Evolutionary conservation across 2,797 vertebrate species (phyloP).

Genomic region (Valencia hispanica): DNA sequence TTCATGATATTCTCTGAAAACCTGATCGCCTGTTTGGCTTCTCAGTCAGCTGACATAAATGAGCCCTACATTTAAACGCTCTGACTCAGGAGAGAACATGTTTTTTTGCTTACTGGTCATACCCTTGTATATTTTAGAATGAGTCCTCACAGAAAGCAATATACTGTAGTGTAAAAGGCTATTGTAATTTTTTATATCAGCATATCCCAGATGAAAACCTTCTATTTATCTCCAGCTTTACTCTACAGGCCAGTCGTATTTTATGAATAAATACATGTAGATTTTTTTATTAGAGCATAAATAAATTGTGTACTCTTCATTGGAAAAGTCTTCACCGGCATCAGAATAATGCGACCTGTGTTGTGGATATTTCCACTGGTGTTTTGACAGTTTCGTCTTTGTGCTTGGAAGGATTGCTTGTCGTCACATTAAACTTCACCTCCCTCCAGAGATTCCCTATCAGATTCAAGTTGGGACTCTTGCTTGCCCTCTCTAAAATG

Average conservation of each 20-base stretch:
- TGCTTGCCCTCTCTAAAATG: neutral
- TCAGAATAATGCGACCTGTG: neutral
- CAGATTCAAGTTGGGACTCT: neutral
- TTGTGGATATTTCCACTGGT: neutral
- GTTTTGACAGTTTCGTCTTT: neutral
- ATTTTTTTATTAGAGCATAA: neutral
- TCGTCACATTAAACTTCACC: neutral
- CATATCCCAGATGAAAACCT: neutral
- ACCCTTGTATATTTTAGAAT: neutral
- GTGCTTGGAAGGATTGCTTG: neutral
- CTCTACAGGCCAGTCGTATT: neutral
- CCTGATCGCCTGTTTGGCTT: slow-evolving; percentile 30
- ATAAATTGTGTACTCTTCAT: neutral
- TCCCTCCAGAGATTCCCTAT: neutral
- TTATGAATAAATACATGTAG: neutral
- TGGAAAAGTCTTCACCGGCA: neutral
- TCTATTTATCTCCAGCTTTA: neutral
- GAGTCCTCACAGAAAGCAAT: neutral
- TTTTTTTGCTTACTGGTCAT: neutral
- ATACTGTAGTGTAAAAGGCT: neutral
- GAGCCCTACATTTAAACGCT: no score
- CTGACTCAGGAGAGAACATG: neutral
- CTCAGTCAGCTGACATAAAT: slow-evolving; percentile 17
- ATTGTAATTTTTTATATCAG: neutral
- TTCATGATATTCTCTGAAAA: slow-evolving; percentile 4